phyloP scores from a whole-genome alignment of 2,797 vertebrate genomes.

The Odontamblyopus lacepedii region DNA sequence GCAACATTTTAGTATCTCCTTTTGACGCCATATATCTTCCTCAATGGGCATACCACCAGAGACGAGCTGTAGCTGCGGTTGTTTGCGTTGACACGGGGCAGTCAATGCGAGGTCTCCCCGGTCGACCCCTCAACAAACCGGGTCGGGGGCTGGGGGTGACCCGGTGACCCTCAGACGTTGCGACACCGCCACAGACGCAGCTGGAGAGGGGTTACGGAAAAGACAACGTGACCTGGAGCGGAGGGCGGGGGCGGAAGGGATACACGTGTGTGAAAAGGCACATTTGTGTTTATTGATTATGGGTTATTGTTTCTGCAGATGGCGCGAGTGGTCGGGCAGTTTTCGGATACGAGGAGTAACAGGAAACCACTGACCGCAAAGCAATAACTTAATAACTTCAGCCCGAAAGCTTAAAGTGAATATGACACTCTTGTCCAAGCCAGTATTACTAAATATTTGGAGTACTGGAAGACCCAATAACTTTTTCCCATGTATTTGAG shows the following conservation, averaged over 20 bases:
- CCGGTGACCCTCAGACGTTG: constrained; percentile 48
- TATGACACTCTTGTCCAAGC: background rate
- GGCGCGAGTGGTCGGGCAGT: background rate
- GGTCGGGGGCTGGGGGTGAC: constrained; percentile 31
- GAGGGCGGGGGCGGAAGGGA: constrained; percentile 13
- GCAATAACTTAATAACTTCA: background rate
- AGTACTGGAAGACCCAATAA: background rate
- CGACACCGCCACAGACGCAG: constrained; percentile 36
- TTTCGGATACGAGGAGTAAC: background rate
- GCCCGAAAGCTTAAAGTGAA: background rate
- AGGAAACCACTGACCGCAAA: constrained; percentile 2
- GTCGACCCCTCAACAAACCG: constrained; percentile 17
- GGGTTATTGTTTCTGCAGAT: constrained; percentile 2
- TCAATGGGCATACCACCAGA: constrained; percentile 36
- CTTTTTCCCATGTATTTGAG: background rate
- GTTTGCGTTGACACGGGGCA: constrained; percentile 62
- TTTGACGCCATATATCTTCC: constrained; percentile 60
- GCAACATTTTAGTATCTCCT: constrained; percentile 35
- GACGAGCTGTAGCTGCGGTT: constrained; percentile 27
- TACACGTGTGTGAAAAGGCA: constrained; percentile 8
- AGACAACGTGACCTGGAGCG: constrained; percentile 48
- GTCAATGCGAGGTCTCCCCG: constrained; percentile 35
- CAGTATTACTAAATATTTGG: background rate
- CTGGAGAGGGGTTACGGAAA: constrained; percentile 8
- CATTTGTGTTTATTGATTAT: constrained; percentile 14